These are phyloP conservation scores for Neotoma lepida DNA, from an alignment of 2,113 vertebrate genomes.

Conservation along the genomic window DNA sequence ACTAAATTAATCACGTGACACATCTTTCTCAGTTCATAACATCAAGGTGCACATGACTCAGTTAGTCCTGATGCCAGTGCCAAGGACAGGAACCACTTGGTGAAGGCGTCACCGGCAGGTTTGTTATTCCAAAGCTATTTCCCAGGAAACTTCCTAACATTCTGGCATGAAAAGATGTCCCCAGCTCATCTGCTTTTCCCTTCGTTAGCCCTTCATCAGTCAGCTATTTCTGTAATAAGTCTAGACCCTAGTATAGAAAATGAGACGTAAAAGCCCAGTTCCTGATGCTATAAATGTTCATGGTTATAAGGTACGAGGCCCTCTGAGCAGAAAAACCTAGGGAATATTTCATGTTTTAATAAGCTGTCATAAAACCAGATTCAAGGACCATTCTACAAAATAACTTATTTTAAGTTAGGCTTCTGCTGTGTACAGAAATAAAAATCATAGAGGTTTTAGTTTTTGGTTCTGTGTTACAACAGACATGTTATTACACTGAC, in stretches of 20 bases:
- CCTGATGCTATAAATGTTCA: background rate
- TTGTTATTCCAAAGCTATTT: slow-evolving; percentile 82
- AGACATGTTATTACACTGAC: background rate
- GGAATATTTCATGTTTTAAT: background rate
- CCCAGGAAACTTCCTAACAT: background rate
- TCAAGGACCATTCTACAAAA: background rate
- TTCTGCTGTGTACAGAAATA: background rate
- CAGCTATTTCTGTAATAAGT: background rate
- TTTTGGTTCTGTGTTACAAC: background rate
- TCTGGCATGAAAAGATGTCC: background rate
- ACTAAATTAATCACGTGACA: slow-evolving; percentile 14
- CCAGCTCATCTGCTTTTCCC: background rate
- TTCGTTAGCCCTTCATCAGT: background rate
- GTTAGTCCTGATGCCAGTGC: background rate
- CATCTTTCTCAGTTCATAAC: background rate
- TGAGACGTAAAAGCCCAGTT: background rate
- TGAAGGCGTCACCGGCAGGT: slow-evolving; percentile 89
- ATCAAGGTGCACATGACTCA: background rate
- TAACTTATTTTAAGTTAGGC: background rate
- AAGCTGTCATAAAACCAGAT: background rate
- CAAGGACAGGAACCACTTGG: background rate
- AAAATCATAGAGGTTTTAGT: background rate
- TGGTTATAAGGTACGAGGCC: background rate
- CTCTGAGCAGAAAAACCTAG: background rate
- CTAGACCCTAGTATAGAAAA: background rate